Evolutionary conservation across 2,113 vertebrate species (phyloP).

Genomic region (Toxotes jaculatrix): DNA sequence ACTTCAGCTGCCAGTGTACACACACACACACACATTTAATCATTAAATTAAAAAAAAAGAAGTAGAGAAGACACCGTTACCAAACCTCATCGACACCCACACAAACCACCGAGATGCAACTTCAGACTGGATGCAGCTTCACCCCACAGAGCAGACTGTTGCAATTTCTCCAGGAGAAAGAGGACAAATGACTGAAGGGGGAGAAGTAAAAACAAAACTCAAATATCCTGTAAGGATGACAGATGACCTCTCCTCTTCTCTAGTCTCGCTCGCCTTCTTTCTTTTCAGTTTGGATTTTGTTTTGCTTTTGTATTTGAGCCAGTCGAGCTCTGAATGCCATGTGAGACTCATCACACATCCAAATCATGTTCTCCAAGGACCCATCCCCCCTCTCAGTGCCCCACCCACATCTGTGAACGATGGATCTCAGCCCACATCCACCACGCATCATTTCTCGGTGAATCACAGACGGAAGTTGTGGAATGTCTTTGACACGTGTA

Average conservation of each 20-base stretch:
- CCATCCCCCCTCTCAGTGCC: too few species aligned
- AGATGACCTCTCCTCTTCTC: constrained; percentile 32
- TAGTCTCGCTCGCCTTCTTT: constrained; percentile 36
- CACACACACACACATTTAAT: constrained; percentile 24
- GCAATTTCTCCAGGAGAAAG: constrained; percentile 43
- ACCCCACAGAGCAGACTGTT: constrained; percentile 29
- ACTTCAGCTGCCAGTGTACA: constrained; percentile 41
- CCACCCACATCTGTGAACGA: constrained; percentile 8
- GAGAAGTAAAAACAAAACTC: constrained; percentile 9
- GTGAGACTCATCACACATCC: constrained; percentile 20
- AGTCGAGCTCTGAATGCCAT: constrained; percentile 44
- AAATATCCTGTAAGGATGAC: constrained; percentile 41
- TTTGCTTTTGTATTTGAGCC: constrained; percentile 52
- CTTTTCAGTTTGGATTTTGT: constrained; percentile 38
- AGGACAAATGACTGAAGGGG: background rate
- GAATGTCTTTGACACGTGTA: constrained; percentile 63
- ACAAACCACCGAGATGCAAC: constrained; percentile 28
- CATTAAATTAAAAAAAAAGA: background rate
- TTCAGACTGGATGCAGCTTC: constrained; percentile 34
- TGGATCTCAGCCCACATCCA: background rate
- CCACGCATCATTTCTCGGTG: background rate
- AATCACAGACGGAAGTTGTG: constrained; percentile 33
- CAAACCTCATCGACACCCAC: constrained; percentile 48
- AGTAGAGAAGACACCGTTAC: constrained; percentile 29
- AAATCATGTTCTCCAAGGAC: constrained; percentile 17